phyloP scores from a whole-genome alignment of 2,888 invertebrate species.

The Elmis aenea region DNA sequence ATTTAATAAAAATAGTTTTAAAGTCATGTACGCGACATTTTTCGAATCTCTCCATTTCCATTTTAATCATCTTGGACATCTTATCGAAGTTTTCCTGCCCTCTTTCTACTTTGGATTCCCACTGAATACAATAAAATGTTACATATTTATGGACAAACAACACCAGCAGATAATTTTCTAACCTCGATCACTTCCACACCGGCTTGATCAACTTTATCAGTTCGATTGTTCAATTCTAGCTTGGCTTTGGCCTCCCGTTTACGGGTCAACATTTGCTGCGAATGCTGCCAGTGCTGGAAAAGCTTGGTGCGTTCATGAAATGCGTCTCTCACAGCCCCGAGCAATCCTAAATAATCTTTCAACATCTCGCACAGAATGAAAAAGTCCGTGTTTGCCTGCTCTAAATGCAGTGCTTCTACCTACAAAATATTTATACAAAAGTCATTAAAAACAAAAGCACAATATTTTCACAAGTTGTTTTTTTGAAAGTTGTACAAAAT shows the following conservation, averaged over 20 bases:
- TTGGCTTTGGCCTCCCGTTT: constrained; percentile 92
- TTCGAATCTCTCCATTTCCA: constrained; percentile 91
- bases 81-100: constrained; percentile 95
- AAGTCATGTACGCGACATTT: constrained; percentile 83
- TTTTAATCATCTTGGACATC: constrained; percentile 90
- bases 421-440: too few species aligned
- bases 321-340: constrained; percentile 83
- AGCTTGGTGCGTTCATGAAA: constrained; percentile 74
- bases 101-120: constrained; percentile 95
- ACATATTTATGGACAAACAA: constrained; percentile 3
- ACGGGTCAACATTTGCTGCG: constrained; percentile 89
- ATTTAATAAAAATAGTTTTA: constrained; percentile 81
- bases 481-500: constrained; percentile 1
- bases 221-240: constrained; percentile 81
- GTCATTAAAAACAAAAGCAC: constrained; percentile 1
- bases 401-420: constrained; percentile 81
- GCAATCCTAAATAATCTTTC: constrained; percentile 88
- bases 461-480: neutral
- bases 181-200: constrained; percentile 91
- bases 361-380: constrained; percentile 90
- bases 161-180: too few species aligned
- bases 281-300: constrained; percentile 97
- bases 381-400: constrained; percentile 93
- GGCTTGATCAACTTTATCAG: constrained; percentile 85
- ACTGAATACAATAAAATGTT: constrained; percentile 50